phyloP scores from a whole-genome alignment of 1,140 invertebrate genomes.

The Matsumurasca onukii region DNA sequence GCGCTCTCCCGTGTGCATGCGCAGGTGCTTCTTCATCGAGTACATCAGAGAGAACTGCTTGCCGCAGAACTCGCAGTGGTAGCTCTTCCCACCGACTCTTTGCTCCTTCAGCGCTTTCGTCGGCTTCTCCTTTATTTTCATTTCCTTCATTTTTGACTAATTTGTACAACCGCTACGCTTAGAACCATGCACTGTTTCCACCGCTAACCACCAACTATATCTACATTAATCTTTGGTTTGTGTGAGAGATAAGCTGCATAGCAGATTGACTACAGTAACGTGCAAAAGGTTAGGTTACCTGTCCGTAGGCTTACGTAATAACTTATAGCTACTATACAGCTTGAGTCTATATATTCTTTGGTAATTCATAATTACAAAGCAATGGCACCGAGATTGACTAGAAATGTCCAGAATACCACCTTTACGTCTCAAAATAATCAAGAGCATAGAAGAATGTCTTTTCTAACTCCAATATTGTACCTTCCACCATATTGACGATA shows the following conservation, averaged over 20 bases:
- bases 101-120: not conserved
- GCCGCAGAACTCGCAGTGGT: slow-evolving; percentile 34
- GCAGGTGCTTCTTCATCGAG: slow-evolving; percentile 46
- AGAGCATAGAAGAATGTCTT: not conserved
- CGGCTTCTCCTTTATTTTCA: not conserved
- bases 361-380: not conserved
- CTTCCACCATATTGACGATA: slow-evolving; percentile 19
- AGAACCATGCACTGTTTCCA: slow-evolving; percentile 9
- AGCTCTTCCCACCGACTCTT: not conserved
- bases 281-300: too few species aligned
- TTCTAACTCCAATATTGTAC: not conserved
- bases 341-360: too few species aligned
- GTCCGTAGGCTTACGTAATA: too few species aligned
- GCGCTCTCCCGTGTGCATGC: slow-evolving; percentile 46
- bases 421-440: too few species aligned
- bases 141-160: not conserved
- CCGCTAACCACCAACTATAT: too few species aligned
- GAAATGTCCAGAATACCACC: slow-evolving; percentile 11
- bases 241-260: too few species aligned
- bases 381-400: slow-evolving; percentile 24
- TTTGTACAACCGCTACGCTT: too few species aligned
- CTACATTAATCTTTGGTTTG: too few species aligned
- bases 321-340: too few species aligned
- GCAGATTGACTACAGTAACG: too few species aligned
- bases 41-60: slow-evolving; percentile 34